Evolutionary conservation across 2,888 invertebrate species (phyloP).

Genomic region (Dioctria linearis): DNA sequence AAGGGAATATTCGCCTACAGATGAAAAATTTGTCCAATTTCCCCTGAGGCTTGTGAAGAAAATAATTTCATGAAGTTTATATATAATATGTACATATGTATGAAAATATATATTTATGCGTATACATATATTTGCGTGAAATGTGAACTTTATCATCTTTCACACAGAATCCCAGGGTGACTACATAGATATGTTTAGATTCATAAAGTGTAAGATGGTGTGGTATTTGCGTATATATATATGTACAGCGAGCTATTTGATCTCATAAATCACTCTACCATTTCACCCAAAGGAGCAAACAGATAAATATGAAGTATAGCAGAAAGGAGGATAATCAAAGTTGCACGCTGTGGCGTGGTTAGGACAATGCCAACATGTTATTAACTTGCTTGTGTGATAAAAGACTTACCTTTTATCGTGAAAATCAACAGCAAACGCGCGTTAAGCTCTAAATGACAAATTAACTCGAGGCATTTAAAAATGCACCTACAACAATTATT

Average conservation of each 20-base stretch:
- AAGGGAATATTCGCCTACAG: neutral
- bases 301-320: constrained; percentile 3
- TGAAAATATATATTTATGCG: too few relatives aligned
- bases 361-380: neutral
- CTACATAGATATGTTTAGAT: neutral
- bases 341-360: neutral
- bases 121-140: neutral
- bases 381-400: neutral
- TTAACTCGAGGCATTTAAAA: too few relatives aligned
- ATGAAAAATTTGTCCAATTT: constrained; percentile 22
- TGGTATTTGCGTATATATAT: neutral
- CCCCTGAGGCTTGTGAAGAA: neutral
- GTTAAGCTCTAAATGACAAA: too few relatives aligned
- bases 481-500: too few relatives aligned
- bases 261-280: constrained; percentile 8
- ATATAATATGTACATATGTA: too few relatives aligned
- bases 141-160: constrained; percentile 1
- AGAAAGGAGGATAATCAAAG: neutral
- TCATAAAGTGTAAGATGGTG: neutral
- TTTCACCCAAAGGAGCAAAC: constrained; percentile 8
- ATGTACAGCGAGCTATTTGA: neutral
- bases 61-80: constrained; percentile 7
- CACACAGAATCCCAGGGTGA: neutral
- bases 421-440: too few relatives aligned
- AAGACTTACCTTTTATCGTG: too few relatives aligned